Evolutionary conservation across 2,797 vertebrate species (phyloP).

Genomic region (Tadarida brasiliensis): DNA sequence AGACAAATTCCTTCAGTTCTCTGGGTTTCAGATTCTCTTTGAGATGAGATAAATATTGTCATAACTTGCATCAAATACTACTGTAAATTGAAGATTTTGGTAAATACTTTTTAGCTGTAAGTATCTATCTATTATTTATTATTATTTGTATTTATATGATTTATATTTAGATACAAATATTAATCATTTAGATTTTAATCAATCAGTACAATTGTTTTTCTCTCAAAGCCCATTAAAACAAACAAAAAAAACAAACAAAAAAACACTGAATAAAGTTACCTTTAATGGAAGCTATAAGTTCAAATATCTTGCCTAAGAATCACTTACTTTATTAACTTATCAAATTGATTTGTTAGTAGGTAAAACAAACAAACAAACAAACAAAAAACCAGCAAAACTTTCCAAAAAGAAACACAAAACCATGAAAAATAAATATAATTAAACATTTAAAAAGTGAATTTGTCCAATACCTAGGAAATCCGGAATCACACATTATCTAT

Average conservation of each 20-base stretch:
- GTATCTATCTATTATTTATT: neutral
- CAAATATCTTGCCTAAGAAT: slow-evolving; percentile 36
- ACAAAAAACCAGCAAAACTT: neutral
- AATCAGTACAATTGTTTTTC: neutral
- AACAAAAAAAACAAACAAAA: neutral
- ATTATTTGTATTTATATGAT: neutral
- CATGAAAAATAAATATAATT: slow-evolving; percentile 5
- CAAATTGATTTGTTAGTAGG: slow-evolving; percentile 5
- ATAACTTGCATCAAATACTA: neutral
- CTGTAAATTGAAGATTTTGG: neutral
- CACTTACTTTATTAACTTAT: slow-evolving; percentile 30
- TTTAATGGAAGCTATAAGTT: slow-evolving; percentile 38
- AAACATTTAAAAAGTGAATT: neutral
- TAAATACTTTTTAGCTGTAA: neutral
- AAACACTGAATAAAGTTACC: slow-evolving; percentile 22
- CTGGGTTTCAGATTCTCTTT: neutral
- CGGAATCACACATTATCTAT: neutral
- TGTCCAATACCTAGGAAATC: neutral
- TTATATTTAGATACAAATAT: neutral
- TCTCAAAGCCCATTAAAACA: slow-evolving; percentile 25
- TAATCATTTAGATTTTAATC: neutral
- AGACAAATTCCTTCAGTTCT: slow-evolving; percentile 8
- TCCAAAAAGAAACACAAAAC: slow-evolving; percentile 33
- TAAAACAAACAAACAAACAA: neutral
- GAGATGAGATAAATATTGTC: neutral